Percentiles rank a stretch among this genome's conserved stretches.
Conservation (phyloP, 2,113 vertebrate species). For the Hirundichthys speculiger region DNA sequence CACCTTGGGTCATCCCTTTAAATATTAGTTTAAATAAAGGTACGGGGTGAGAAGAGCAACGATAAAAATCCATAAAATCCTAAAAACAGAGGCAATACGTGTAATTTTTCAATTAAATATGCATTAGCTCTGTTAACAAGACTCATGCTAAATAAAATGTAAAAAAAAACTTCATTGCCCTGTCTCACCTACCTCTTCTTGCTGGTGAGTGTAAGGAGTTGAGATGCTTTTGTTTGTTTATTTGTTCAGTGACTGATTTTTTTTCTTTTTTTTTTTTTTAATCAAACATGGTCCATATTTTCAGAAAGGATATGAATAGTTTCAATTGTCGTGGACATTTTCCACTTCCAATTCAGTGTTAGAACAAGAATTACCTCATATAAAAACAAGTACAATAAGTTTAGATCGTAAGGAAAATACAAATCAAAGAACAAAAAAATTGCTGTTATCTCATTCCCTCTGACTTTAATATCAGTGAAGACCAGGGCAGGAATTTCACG, state of each 20-base stretch:
- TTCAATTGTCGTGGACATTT: constrained; percentile 3
- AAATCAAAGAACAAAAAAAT: too few species aligned
- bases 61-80: too few species aligned
- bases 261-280: neutral
- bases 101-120: too few species aligned
- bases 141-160: constrained; percentile 25
- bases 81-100: too few species aligned
- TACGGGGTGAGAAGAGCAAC: too few species aligned
- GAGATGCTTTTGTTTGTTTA: constrained; percentile 18
- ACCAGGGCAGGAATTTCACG: too few species aligned
- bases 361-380: constrained; percentile 16
- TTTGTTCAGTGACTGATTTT: constrained; percentile 20
- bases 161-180: constrained; percentile 22
- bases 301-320: constrained; percentile 1
- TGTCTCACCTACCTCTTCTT: constrained; percentile 5
- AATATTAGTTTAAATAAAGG: too few species aligned
- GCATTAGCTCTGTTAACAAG: constrained; percentile 4
- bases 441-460: too few species aligned
- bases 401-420: too few species aligned
- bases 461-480: too few species aligned
- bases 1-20: too few species aligned
- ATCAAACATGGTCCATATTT: constrained; percentile 5
- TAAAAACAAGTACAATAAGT: too few species aligned
- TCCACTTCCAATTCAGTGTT: constrained; percentile 7
- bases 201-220: constrained; percentile 23